A percentile compares a stretch with the other conserved stretches of the same genome.
phyloP scores from a whole-genome alignment of 2,113 vertebrate genomes.

The Oceanites oceanicus region DNA sequence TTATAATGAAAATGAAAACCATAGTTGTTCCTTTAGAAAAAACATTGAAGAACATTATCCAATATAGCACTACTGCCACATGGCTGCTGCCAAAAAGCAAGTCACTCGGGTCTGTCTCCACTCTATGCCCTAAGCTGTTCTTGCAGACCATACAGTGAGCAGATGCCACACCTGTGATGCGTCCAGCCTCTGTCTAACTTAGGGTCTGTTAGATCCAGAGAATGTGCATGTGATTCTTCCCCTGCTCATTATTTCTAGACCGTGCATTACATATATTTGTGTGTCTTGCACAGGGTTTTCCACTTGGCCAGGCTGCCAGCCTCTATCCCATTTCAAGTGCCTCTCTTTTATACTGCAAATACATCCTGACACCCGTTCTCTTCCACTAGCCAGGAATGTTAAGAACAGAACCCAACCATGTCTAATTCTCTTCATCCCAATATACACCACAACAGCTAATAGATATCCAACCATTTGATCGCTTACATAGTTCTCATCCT shows the following conservation, averaged over 20 bases:
- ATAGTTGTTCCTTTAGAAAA: not conserved
- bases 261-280: not conserved
- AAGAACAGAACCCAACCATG: not conserved
- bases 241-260: not conserved
- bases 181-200: not conserved
- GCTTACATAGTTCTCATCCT: not conserved
- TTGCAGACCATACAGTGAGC: not conserved
- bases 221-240: not conserved
- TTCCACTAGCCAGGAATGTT: not conserved
- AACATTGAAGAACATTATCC: not conserved
- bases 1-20: not conserved
- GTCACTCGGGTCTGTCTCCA: fast-evolving
- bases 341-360: not conserved
- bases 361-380: not conserved
- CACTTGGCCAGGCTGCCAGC: not conserved
- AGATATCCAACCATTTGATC: not conserved
- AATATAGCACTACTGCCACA: not conserved
- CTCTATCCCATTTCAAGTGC: not conserved
- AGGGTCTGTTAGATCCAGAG: not conserved
- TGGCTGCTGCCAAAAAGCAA: not conserved
- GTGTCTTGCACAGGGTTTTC: not conserved
- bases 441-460: not conserved
- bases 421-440: not conserved
- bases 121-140: not conserved
- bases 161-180: not conserved